Evolutionary conservation across 2,113 vertebrate species (phyloP).

Genomic region (Phylloscopus whistleri): DNA sequence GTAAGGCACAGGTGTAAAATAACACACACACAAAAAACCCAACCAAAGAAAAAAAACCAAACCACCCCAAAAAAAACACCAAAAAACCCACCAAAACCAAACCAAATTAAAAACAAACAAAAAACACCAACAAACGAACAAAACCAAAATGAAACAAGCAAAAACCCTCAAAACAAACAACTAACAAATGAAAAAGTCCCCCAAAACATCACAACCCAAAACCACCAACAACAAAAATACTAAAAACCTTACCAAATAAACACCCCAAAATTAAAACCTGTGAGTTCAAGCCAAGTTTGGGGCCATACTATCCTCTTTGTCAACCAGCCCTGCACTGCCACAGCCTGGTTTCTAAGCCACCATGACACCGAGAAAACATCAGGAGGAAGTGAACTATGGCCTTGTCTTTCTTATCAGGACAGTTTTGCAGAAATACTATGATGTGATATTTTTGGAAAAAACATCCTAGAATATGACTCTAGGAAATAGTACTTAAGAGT

Average conservation of each 20-base stretch:
- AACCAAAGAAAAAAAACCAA: not conserved
- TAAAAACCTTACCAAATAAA: not conserved
- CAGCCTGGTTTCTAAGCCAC: not conserved
- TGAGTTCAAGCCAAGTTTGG: not conserved
- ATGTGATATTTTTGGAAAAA: not conserved
- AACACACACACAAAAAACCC: not conserved
- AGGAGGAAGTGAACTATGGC: rapidly evolving
- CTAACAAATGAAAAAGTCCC: not conserved
- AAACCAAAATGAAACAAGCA: not conserved
- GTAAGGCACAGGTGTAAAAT: not conserved
- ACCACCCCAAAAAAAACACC: too few species aligned
- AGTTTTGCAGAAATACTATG: not conserved
- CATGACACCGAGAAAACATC: rapidly evolving
- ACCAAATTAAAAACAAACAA: not conserved
- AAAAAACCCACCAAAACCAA: not conserved
- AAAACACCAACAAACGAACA: not conserved
- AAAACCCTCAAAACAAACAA: not conserved
- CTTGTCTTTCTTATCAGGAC: not conserved
- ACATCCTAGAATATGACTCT: not conserved
- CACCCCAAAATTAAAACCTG: not conserved
- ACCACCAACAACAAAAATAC: not conserved
- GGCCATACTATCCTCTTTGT: not conserved
- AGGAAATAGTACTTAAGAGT: not conserved
- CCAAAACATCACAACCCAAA: not conserved
- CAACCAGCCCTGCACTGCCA: not conserved